Percentiles rank a stretch among this genome's conserved stretches.
Evolutionary conservation across 92 coral and sea anemone species (phyloP).

Genomic region (Phenganax marumi): DNA sequence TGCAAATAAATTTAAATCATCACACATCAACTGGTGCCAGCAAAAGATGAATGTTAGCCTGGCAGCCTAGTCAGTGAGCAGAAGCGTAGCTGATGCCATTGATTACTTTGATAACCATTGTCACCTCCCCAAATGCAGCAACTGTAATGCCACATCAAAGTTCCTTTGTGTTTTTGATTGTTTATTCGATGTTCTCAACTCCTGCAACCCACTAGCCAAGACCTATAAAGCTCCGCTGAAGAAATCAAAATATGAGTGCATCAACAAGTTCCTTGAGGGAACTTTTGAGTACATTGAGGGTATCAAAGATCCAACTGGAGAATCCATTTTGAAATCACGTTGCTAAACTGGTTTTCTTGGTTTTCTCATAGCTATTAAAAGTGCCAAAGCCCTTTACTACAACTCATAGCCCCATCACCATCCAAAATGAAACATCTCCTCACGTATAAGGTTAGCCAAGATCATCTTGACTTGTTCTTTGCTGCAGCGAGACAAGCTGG

Average conservation of each 20-base stretch:
- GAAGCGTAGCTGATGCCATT: constrained; percentile 9
- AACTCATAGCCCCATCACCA: not conserved
- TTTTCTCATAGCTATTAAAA: no score
- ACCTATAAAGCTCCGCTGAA: constrained; percentile 22
- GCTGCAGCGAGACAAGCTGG: not conserved
- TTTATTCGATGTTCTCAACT: constrained; percentile 13
- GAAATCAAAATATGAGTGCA: not conserved
- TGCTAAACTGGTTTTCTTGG: no score
- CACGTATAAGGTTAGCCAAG: constrained; percentile 7
- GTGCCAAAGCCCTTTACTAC: not conserved
- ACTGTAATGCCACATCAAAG: not conserved
- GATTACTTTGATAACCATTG: constrained; percentile 7
- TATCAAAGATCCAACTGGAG: no score
- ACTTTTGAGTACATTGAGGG: no score
- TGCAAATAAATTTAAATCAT: constrained; percentile 16
- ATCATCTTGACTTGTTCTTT: constrained; percentile 5
- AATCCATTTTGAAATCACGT: no score
- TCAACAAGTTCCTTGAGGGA: not conserved
- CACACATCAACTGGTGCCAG: constrained; percentile 26
- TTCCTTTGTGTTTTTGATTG: constrained; percentile 28
- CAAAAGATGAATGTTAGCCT: constrained; percentile 25
- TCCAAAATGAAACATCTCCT: not conserved
- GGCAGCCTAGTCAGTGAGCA: not conserved
- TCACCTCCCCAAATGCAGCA: constrained; percentile 2
- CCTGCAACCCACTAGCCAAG: constrained; percentile 7